Evolutionary conservation across 2,797 vertebrate genomes (phyloP).

Genomic region (Botia almorhae): DNA sequence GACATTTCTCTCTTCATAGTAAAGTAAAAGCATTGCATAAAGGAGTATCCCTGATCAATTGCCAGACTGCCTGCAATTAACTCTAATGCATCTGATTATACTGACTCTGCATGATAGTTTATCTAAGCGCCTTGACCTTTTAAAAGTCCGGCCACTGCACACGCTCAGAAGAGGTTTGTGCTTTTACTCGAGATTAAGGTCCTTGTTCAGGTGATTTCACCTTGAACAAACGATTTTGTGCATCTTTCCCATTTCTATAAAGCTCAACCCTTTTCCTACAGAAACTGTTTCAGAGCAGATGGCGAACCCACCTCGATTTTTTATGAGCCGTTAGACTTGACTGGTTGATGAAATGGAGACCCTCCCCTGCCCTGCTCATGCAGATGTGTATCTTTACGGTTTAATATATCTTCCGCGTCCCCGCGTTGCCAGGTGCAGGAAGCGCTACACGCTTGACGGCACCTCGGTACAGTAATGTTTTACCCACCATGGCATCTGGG

Average conservation of each 20-base stretch:
- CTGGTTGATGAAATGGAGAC: constrained; percentile 82
- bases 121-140: constrained; percentile 58
- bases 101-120: constrained; percentile 56
- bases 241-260: constrained; percentile 57
- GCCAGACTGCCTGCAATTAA: constrained; percentile 68
- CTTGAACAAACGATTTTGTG: constrained; percentile 53
- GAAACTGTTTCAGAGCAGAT: constrained; percentile 74
- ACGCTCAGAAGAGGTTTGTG: constrained; percentile 51
- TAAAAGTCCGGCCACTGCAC: constrained; percentile 41
- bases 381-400: constrained; percentile 74
- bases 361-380: constrained; percentile 70
- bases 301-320: constrained; percentile 75
- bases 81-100: constrained; percentile 64
- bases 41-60: constrained; percentile 69
- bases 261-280: constrained; percentile 48
- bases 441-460: constrained; percentile 14
- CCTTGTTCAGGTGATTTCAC: constrained; percentile 57
- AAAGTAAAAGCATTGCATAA: constrained; percentile 64
- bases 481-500: constrained; percentile 31
- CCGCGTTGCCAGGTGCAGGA: constrained; percentile 47
- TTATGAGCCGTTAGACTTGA: constrained; percentile 82
- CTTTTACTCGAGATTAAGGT: constrained; percentile 65
- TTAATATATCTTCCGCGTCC: constrained; percentile 55
- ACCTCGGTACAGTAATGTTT: constrained; percentile 33
- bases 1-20: constrained; percentile 64